These are phyloP conservation scores for Eupithecia insigniata DNA, from an alignment of 2,888 invertebrate species.

Conservation along the genomic window DNA sequence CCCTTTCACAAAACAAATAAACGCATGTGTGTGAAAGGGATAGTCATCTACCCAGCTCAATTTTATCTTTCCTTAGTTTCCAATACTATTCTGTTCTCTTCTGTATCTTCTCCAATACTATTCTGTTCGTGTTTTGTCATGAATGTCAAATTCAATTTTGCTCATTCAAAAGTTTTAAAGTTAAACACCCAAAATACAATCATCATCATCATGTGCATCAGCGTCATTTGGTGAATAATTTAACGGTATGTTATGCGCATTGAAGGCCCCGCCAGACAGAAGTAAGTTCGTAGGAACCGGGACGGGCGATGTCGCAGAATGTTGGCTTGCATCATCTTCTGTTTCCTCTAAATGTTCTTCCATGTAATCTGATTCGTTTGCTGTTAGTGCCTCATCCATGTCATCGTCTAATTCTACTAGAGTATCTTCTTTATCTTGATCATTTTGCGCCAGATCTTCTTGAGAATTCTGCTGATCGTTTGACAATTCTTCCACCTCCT, in stretches of 20 bases:
- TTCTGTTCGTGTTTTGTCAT: neutral
- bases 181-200: conserved; percentile 58
- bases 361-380: neutral
- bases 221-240: conserved; percentile 37
- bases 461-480: neutral
- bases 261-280: conserved; percentile 30
- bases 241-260: conserved; percentile 22
- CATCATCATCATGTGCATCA: conserved; percentile 36
- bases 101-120: neutral
- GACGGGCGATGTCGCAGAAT: neutral
- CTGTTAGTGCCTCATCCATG: neutral
- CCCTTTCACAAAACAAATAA: neutral
- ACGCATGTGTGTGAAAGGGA: too few species aligned
- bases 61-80: too few species aligned
- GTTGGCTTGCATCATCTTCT: conserved; percentile 4
- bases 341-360: conserved; percentile 2
- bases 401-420: neutral
- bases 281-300: conserved; percentile 31
- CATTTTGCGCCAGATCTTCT: neutral
- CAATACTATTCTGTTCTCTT: too few species aligned
- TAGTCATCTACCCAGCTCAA: too few species aligned
- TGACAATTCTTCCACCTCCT: neutral
- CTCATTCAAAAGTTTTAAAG: neutral
- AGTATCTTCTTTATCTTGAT: neutral
- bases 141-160: neutral